phyloP scores from a whole-genome alignment of 2,797 vertebrate genomes.

The Apogon talboti region DNA sequence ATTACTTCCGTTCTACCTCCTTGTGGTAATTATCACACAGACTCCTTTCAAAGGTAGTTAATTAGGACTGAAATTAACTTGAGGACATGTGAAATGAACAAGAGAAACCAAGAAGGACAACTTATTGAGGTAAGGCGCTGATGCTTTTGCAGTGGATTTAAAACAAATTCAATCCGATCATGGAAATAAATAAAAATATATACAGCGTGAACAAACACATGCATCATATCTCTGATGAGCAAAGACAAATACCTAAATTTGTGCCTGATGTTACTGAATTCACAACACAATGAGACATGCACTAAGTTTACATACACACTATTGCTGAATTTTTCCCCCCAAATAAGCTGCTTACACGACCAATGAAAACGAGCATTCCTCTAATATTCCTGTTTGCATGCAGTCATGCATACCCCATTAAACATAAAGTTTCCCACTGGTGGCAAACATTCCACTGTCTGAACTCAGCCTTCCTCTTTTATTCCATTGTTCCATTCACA shows the following conservation, averaged over 20 bases:
- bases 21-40: slow-evolving; percentile 80
- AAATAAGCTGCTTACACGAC: no score
- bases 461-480: no score
- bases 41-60: slow-evolving; percentile 82
- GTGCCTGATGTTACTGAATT: no score
- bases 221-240: slow-evolving; percentile 9
- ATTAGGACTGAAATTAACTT: slow-evolving; percentile 81
- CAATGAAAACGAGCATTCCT: no score
- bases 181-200: slow-evolving; percentile 31
- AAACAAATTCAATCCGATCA: slow-evolving; percentile 46
- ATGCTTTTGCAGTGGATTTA: slow-evolving; percentile 56
- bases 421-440: no score
- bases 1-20: slow-evolving; percentile 79
- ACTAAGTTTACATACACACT: no score
- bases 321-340: no score
- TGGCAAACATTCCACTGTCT: no score
- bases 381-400: no score
- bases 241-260: not conserved
- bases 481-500: no score
- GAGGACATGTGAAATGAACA: slow-evolving; percentile 80
- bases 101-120: slow-evolving; percentile 73
- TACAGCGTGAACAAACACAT: slow-evolving; percentile 19
- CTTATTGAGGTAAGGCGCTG: slow-evolving; percentile 59
- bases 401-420: no score
- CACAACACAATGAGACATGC: no score